Evolutionary conservation across 2,113 vertebrate species (phyloP).

Genomic region (Upupa epops): DNA sequence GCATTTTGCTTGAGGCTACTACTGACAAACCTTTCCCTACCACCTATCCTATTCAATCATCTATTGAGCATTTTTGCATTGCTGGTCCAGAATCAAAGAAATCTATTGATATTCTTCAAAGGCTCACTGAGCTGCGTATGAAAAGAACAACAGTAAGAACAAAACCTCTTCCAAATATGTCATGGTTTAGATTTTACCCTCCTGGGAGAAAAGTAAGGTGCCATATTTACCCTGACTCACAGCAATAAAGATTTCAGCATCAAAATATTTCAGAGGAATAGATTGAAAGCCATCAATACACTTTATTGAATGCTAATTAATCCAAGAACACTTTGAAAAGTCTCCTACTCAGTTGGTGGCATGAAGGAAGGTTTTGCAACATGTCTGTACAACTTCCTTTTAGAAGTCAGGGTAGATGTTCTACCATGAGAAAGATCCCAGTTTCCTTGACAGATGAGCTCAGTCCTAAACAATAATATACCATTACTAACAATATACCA

Average conservation of each 20-base stretch:
- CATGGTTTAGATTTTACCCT: background rate
- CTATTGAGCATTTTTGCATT: slow-evolving; percentile 40
- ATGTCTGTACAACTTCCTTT: background rate
- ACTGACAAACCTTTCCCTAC: background rate
- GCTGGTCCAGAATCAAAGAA: slow-evolving; percentile 30
- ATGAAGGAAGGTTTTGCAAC: background rate
- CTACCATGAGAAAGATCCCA: background rate
- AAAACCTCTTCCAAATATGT: background rate
- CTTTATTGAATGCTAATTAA: background rate
- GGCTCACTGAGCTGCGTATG: background rate
- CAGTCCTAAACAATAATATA: background rate
- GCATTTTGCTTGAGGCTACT: slow-evolving; percentile 22
- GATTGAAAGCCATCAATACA: slow-evolving; percentile 2
- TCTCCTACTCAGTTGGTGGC: background rate
- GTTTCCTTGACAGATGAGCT: background rate
- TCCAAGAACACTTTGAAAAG: background rate
- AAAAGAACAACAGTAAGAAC: slow-evolving; percentile 13
- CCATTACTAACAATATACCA: too few species aligned
- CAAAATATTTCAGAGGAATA: slow-evolving; percentile 35
- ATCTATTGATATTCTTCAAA: slow-evolving; percentile 37
- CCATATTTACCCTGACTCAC: background rate
- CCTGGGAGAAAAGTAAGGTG: background rate
- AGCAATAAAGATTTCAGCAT: background rate
- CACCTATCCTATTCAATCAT: background rate
- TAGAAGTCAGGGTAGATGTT: background rate